These are phyloP conservation scores for Platerodrilus igneus DNA, from an alignment of 2,888 invertebrate genomes.

Conservation along the genomic window DNA sequence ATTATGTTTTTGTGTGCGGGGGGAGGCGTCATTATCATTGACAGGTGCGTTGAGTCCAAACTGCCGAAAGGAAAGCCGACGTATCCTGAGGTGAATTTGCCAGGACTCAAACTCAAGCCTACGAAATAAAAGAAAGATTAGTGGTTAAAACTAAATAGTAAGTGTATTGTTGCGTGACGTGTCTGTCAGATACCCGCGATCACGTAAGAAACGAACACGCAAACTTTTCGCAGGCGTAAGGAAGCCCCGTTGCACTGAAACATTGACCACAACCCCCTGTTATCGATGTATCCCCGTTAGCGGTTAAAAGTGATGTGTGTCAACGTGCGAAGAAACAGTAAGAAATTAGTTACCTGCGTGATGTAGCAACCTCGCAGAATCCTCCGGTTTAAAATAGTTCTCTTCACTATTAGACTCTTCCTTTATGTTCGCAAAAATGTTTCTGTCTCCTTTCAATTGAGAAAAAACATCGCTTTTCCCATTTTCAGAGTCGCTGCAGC, in stretches of 20 bases:
- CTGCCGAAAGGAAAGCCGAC: conserved; percentile 36
- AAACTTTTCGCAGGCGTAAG: too few species aligned
- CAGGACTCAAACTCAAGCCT: too few species aligned
- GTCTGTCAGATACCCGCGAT: too few species aligned
- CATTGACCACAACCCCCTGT: too few species aligned
- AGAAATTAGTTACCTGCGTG: conserved; percentile 32
- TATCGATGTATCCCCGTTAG: conserved; percentile 6
- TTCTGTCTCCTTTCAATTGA: conserved; percentile 31
- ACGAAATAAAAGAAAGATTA: too few species aligned
- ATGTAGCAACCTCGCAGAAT: conserved; percentile 30
- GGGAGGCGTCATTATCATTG: conserved; percentile 39
- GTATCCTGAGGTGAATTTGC: conserved; percentile 40
- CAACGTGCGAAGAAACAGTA: neutral
- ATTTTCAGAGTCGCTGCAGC: conserved; percentile 50
- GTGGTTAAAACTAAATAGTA: too few species aligned
- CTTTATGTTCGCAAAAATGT: conserved; percentile 46
- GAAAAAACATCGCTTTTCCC: conserved; percentile 38
- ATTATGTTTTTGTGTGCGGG: conserved; percentile 46
- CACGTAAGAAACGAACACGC: too few species aligned
- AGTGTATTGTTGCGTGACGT: too few species aligned
- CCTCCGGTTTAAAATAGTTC: conserved; percentile 34
- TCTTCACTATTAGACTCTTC: conserved; percentile 47
- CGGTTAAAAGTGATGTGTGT: neutral
- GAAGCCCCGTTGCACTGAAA: too few species aligned
- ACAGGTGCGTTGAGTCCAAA: conserved; percentile 34